Evolutionary conservation across 2,797 vertebrate genomes (phyloP), one percentile per base, ranked within the genome.

Genomic region (Chelonia mydas): DNA sequence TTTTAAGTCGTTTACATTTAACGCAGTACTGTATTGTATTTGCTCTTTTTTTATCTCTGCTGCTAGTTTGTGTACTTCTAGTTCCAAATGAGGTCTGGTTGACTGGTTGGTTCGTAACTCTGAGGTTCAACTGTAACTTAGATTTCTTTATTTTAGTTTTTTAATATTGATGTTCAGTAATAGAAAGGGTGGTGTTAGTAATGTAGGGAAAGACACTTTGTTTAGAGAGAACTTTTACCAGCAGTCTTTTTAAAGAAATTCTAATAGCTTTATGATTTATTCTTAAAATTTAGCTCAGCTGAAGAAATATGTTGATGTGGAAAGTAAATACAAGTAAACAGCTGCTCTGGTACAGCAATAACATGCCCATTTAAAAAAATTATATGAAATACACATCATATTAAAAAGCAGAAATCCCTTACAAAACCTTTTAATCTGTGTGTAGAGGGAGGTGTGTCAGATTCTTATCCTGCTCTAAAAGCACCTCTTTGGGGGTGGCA

Each of bases 401-500:
- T 72, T 72, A 41, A 37, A 41, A 41, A 72, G 5, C 65, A 72
- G 19, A 72, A 41, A 72, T 72, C n/a, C n/a, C 19, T 72, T 72
- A 21, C n/a, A 41, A 72, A 72, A 37, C 17, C 54, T 91, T 28
- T 12, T 94, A 61, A 47, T 33, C 15, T 87, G 5, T 17, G 61
- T 12, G 3, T 13, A 91, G 77, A 87, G 2, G 2, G 61, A 72
- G 9, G 31, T 76, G 0, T 61, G 17, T 4, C n/a, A 78, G 27
- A 54, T 76, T 12, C 49, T 54, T 7, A 51, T 27, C 4, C 21
- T 78, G 33, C 12, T 92, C 78, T 55, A 41, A 74, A 92, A 33
- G 23, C 84, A 78, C 28, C 1, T 50, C 2, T 6, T 0, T 61
- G 5, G 55, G 61, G 23, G n/a, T 78, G 9, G 5, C 1, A 55